Percentiles rank a stretch among this genome's conserved stretches.
phyloP scores from a whole-genome alignment of 2,888 invertebrate species.

The Perithous albicinctus region DNA sequence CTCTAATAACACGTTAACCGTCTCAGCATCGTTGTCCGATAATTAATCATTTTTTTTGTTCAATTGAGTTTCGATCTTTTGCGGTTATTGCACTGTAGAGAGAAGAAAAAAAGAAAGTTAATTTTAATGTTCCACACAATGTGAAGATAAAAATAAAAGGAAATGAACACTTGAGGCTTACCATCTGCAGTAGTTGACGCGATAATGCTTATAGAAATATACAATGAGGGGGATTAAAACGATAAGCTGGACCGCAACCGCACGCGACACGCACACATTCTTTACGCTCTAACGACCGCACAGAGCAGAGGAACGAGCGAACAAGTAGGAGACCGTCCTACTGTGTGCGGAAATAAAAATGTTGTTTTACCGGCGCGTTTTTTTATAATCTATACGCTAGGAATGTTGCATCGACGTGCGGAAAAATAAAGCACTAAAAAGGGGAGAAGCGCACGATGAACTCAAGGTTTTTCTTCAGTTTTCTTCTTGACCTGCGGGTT shows the following conservation, averaged over 20 bases:
- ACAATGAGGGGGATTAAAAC: background rate
- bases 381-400: too few species aligned
- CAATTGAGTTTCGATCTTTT: background rate
- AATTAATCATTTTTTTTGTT: slow-evolving; percentile 41
- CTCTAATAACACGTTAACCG: slow-evolving; percentile 51
- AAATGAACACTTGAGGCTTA: too few species aligned
- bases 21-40: slow-evolving; percentile 8
- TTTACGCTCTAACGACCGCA: background rate
- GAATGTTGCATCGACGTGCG: background rate
- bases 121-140: background rate
- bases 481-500: too few species aligned
- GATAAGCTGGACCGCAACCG: too few species aligned
- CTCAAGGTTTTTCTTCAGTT: too few species aligned
- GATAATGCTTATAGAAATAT: background rate
- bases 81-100: background rate
- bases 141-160: background rate
- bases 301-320: too few species aligned
- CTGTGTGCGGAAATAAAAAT: slow-evolving; percentile 1
- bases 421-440: background rate
- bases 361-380: background rate
- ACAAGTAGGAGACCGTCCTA: too few species aligned
- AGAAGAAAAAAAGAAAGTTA: too few species aligned
- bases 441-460: background rate
- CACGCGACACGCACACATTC: background rate
- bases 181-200: background rate